Evolutionary conservation across 2,888 invertebrate species (phyloP).

Genomic region (Polietes domitor): DNA sequence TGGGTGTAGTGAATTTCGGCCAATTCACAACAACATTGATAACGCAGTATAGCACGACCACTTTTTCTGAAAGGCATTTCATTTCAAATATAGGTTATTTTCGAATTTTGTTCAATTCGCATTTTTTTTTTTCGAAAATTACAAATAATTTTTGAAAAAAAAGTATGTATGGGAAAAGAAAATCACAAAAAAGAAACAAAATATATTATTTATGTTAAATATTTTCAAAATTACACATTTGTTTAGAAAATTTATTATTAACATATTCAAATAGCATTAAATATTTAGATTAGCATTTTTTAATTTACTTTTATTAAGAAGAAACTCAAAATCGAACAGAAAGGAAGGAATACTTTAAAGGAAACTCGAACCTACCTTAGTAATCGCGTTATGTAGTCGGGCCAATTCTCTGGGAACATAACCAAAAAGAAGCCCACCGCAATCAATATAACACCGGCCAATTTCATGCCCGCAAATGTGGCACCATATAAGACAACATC

Average conservation of each 20-base stretch:
- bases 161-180: conserved; percentile 39
- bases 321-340: background rate
- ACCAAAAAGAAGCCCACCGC: conserved; percentile 95
- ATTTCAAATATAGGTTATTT: conserved; percentile 35
- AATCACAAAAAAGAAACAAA: conserved; percentile 57
- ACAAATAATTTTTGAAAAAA: conserved; percentile 68
- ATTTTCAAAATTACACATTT: conserved; percentile 5
- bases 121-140: conserved; percentile 18
- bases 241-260: conserved; percentile 12
- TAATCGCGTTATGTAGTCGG: conserved; percentile 94
- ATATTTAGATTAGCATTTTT: conserved; percentile 25
- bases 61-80: conserved; percentile 80
- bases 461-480: conserved; percentile 95
- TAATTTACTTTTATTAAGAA: conserved; percentile 17
- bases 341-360: background rate
- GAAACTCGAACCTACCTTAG: conserved; percentile 85
- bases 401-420: conserved; percentile 98
- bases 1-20: conserved; percentile 81
- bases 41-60: conserved; percentile 81
- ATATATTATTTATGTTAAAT: conserved; percentile 36
- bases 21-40: conserved; percentile 82
- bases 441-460: conserved; percentile 95
- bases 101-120: conserved; percentile 42
- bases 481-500: conserved; percentile 93
- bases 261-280: conserved; percentile 54